Conservation (phyloP, 2,797 vertebrate genomes). For the Paratrypauchen microcephalus region DNA sequence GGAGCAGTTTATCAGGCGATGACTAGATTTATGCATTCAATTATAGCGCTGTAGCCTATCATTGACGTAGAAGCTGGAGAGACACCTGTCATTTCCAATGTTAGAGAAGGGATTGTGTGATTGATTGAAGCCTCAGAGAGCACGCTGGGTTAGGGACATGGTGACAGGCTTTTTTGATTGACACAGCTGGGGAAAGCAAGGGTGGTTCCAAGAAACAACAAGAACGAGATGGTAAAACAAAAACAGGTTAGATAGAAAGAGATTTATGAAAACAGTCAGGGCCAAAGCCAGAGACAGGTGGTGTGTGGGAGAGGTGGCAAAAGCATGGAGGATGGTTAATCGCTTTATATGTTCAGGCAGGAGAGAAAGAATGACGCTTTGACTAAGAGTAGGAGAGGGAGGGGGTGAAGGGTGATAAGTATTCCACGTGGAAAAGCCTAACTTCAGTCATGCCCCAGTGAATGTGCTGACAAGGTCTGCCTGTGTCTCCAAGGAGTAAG, state of each 20-base stretch:
- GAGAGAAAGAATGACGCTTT: constrained; percentile 15
- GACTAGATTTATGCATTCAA: constrained; percentile 50
- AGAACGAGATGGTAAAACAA: constrained; percentile 51
- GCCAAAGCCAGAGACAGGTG: constrained; percentile 54
- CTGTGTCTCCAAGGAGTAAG: constrained; percentile 46
- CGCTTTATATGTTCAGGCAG: constrained; percentile 27
- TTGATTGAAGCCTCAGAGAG: constrained; percentile 72
- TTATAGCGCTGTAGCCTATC: constrained; percentile 45
- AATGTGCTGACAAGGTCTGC: constrained; percentile 70
- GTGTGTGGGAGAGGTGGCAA: constrained; percentile 67
- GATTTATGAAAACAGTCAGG: constrained; percentile 49
- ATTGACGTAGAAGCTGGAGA: constrained; percentile 56
- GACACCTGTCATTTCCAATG: constrained; percentile 74
- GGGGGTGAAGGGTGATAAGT: constrained; percentile 31
- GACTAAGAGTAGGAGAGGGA: constrained; percentile 25
- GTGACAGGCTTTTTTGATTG: constrained; percentile 71
- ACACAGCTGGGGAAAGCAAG: constrained; percentile 58
- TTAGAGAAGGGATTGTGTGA: constrained; percentile 63
- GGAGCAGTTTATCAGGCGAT: constrained; percentile 32
- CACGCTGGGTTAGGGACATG: constrained; percentile 63
- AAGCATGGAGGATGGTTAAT: constrained; percentile 15
- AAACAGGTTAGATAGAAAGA: constrained; percentile 43
- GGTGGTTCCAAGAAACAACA: constrained; percentile 6
- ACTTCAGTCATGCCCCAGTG: constrained; percentile 68
- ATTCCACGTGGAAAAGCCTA: constrained; percentile 58